A percentile compares a stretch with the other conserved stretches of the same genome.
These are phyloP conservation scores for Sebastolobus altivelis DNA, from an alignment of 2,797 vertebrate genomes.

Conservation along the genomic window DNA sequence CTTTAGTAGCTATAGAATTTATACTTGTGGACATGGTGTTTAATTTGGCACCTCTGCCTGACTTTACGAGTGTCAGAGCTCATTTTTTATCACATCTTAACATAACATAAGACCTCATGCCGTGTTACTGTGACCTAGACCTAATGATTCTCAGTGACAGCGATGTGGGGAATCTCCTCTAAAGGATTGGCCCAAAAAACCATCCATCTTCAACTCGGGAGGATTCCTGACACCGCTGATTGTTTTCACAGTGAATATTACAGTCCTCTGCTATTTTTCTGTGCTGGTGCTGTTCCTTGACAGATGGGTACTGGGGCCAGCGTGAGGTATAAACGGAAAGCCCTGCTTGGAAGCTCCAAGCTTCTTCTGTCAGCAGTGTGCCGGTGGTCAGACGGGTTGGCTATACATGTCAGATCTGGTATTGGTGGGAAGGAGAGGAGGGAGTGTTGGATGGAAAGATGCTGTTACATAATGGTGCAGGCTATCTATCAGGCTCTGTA, in stretches of 20 bases:
- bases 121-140: constrained; percentile 25
- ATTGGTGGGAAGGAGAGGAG: constrained; percentile 20
- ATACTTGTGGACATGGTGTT: constrained; percentile 38
- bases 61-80: constrained; percentile 39
- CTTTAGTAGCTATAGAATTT: constrained; percentile 28
- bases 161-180: constrained; percentile 16
- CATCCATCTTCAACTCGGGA: neutral
- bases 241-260: constrained; percentile 57
- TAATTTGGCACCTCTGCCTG: constrained; percentile 30
- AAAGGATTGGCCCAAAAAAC: constrained; percentile 46
- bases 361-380: constrained; percentile 41
- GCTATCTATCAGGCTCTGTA: constrained; percentile 43
- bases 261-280: constrained; percentile 33
- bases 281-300: constrained; percentile 41
- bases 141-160: constrained; percentile 53
- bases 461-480: constrained; percentile 57
- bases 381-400: constrained; percentile 41
- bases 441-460: constrained; percentile 45
- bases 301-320: constrained; percentile 32
- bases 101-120: constrained; percentile 45
- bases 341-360: constrained; percentile 17
- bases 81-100: constrained; percentile 36
- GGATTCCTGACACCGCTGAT: constrained; percentile 35
- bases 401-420: constrained; percentile 45
- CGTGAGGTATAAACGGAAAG: constrained; percentile 31